Evolutionary conservation across 1,140 invertebrate species (phyloP).

Genomic region (Drosophila sturtevanti): DNA sequence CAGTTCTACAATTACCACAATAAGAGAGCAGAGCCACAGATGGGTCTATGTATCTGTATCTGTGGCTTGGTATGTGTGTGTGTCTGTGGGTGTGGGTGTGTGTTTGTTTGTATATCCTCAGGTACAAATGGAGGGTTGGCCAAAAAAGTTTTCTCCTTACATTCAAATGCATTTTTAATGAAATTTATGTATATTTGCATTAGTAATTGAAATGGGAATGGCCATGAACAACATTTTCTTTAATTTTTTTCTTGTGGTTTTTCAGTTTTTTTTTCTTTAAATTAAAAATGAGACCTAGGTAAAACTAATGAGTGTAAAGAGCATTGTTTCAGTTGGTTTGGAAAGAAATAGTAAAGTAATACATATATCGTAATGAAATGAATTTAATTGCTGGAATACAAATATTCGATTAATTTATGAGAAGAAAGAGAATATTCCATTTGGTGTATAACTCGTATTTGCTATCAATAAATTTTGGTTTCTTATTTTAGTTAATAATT

Average conservation of each 20-base stretch:
- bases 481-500: too few species aligned
- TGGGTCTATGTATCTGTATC: background rate
- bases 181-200: conserved; percentile 69
- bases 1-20: conserved; percentile 16
- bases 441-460: too few species aligned
- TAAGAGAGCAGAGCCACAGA: conserved; percentile 16
- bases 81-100: background rate
- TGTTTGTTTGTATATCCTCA: background rate
- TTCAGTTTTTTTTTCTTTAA: background rate
- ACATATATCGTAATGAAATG: too few species aligned
- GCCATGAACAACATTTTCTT: background rate
- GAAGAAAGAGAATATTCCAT: too few species aligned
- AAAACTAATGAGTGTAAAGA: background rate
- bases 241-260: background rate
- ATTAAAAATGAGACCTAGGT: background rate
- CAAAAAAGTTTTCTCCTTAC: conserved; percentile 30
- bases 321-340: background rate
- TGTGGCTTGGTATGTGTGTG: background rate
- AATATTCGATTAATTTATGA: too few species aligned
- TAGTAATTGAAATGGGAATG: conserved; percentile 48
- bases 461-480: too few species aligned
- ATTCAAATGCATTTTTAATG: conserved; percentile 72
- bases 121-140: conserved; percentile 46
- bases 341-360: background rate
- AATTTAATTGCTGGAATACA: too few species aligned